Evolutionary conservation across 1,140 invertebrate species (phyloP), one percentile per base, ranked within the genome.

Genomic region (Hestina assimilis): DNA sequence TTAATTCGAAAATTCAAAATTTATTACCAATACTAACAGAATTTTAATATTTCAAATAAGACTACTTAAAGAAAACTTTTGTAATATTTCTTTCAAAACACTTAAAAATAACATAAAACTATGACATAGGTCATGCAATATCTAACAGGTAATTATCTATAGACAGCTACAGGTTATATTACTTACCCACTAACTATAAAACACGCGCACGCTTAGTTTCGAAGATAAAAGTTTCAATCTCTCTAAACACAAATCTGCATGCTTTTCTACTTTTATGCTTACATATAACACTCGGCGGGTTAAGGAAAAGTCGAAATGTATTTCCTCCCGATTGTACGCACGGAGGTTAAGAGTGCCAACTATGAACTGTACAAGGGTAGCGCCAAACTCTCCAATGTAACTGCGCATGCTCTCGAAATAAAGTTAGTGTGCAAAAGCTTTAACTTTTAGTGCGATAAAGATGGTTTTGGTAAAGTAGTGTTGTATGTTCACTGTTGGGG

Each of bases 221-320:
- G 52, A 60, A 70, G 64, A 62, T 38, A 52, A 54, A 61, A 69
- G 51, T 58, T 65, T 62, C 58, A 45, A 66, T 66, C 52, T 74
- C 47, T 72, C 78, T 83, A 83, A 74, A 79, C 69, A 79, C 72
- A 79, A 66, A 83, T 72, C 64, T 47, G 75, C 79, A 83, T 83
- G 79, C 79, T 79, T 61, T 56, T 62, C 77, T 83, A 82, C 72
- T 66, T 58, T 69, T 70, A 83, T 83, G 77, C 77, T 79, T 83
- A 83, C 79, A 80, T 83, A 79, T 68, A 79, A 77, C 70, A 79
- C 65, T 69, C 74, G 70, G 66, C 65, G 71, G 63, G 67, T 72
- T 54, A 68, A 72, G 63, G 40, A 63, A 66, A 69, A 68, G 53
- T 66, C 72, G 71, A 63, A 64, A 62, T 59, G 59, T 60, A 57